Conservation (phyloP, 2,797 vertebrate species). For the Philypnodon macrostomus region DNA sequence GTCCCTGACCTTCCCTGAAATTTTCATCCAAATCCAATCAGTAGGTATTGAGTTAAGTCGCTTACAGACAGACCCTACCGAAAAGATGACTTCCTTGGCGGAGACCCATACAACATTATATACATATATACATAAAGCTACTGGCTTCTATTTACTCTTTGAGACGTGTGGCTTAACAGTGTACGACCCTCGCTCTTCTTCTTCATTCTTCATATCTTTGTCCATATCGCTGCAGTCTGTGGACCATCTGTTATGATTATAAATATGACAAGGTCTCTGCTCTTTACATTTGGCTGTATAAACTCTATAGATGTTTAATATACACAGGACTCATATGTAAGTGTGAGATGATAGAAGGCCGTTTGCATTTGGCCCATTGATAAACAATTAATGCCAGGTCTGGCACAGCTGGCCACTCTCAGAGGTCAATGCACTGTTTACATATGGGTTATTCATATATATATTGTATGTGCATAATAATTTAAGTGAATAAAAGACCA, state of each 20-base stretch:
- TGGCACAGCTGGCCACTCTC: constrained; percentile 76
- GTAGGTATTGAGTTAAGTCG: too few relatives aligned
- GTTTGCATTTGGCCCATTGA: constrained; percentile 75
- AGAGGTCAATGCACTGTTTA: constrained; percentile 57
- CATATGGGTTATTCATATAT: constrained; percentile 14
- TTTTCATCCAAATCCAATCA: too few relatives aligned
- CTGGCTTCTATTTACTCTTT: neutral
- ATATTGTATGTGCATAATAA: constrained; percentile 15
- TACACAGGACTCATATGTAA: constrained; percentile 64
- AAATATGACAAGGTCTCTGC: constrained; percentile 50
- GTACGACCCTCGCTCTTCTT: constrained; percentile 12
- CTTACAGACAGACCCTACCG: too few relatives aligned
- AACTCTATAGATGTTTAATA: constrained; percentile 65
- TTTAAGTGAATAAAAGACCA: neutral
- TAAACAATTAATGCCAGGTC: constrained; percentile 75
- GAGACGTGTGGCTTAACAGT: constrained; percentile 7
- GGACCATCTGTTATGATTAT: constrained; percentile 64
- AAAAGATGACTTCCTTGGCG: too few relatives aligned
- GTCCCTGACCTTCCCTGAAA: too few relatives aligned
- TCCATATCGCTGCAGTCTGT: constrained; percentile 55
- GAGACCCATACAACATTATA: too few relatives aligned
- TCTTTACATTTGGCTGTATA: constrained; percentile 61
- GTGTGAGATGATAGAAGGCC: constrained; percentile 20
- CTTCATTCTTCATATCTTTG: constrained; percentile 44
- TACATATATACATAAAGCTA: too few relatives aligned